Evolutionary conservation across 2,888 invertebrate genomes (phyloP).

Genomic region (Eupelmus urozonus): DNA sequence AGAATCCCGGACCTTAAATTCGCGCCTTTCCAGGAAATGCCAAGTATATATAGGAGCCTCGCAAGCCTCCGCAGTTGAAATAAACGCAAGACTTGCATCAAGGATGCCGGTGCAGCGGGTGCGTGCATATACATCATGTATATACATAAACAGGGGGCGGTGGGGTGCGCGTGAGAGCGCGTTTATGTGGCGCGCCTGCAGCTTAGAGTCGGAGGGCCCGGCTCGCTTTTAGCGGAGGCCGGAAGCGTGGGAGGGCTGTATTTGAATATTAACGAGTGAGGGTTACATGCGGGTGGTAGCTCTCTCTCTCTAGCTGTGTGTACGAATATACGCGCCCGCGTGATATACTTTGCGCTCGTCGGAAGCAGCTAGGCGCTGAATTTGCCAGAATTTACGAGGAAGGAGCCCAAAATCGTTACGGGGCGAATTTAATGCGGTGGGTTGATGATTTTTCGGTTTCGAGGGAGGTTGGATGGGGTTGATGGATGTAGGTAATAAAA

Average conservation of each 20-base stretch:
- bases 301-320: no score
- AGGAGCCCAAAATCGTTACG: slow-evolving; percentile 11
- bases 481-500: no score
- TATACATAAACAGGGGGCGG: no score
- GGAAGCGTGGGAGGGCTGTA: slow-evolving; percentile 26
- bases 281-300: not conserved
- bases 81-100: no score
- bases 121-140: no score
- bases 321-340: not conserved
- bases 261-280: slow-evolving; percentile 49
- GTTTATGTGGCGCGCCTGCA: no score
- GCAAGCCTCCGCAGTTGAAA: no score
- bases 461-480: no score
- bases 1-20: not conserved
- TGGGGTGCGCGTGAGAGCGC: no score
- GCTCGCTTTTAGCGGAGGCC: not conserved
- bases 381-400: slow-evolving; percentile 27
- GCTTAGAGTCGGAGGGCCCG: not conserved
- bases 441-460: no score
- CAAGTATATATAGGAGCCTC: not conserved
- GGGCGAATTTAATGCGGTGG: no score
- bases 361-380: not conserved
- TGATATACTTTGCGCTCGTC: slow-evolving; percentile 23
- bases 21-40: not conserved
- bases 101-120: no score